Conservation (phyloP, 1,140 invertebrate genomes). For the Drosophila pallidifrons region DNA sequence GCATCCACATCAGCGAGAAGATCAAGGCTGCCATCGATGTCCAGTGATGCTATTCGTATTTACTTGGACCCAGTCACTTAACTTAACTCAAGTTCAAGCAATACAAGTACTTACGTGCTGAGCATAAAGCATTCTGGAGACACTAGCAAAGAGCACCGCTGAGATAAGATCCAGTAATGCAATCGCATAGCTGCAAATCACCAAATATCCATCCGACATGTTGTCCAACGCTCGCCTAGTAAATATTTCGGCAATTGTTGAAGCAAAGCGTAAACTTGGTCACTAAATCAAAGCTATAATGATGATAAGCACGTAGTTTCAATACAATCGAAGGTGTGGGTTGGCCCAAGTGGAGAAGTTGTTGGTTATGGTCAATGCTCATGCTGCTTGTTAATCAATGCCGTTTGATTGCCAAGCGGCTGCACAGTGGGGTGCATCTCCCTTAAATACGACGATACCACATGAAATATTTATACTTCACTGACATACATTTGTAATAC, state of each 20-base stretch:
- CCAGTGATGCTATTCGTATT: slow-evolving; percentile 40
- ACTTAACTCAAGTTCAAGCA: background rate
- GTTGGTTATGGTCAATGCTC: slow-evolving; percentile 4
- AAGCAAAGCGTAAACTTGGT: slow-evolving; percentile 46
- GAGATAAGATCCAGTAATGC: slow-evolving; percentile 65
- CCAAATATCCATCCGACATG: slow-evolving; percentile 61
- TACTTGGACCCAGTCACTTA: background rate
- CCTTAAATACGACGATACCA: background rate
- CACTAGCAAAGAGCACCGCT: slow-evolving; percentile 62
- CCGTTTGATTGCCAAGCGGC: slow-evolving; percentile 69
- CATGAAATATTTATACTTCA: background rate
- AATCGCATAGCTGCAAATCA: slow-evolving; percentile 68
- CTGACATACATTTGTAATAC: background rate
- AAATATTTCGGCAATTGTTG: slow-evolving; percentile 50
- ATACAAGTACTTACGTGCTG: slow-evolving; percentile 57
- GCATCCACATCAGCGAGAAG: slow-evolving; percentile 59
- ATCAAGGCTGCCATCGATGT: slow-evolving; percentile 53
- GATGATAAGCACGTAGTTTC: slow-evolving; percentile 77
- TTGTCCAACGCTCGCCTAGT: slow-evolving; percentile 43
- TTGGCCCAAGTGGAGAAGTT: background rate
- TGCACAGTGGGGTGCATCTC: slow-evolving; percentile 29
- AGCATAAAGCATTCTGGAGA: slow-evolving; percentile 54
- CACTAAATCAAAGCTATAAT: slow-evolving; percentile 80
- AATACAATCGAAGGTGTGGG: slow-evolving; percentile 4
- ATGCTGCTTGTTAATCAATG: slow-evolving; percentile 74